A percentile compares a stretch with the other conserved stretches of the same genome.
phyloP scores from a whole-genome alignment of 2,888 invertebrate species.

The Tiliacea citrago region DNA sequence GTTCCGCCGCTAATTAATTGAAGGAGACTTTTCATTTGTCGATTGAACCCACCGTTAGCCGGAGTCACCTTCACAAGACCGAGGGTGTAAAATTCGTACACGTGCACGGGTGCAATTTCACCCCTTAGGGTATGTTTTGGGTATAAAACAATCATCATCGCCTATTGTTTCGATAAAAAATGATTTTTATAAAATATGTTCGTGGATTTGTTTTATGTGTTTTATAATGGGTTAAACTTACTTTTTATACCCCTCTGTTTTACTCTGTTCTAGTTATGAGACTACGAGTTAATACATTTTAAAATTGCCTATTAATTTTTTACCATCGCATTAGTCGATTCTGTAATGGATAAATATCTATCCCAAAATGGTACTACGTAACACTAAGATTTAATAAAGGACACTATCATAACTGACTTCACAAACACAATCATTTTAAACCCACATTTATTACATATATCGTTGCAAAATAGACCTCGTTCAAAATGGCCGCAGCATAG shows the following conservation, averaged over 20 bases:
- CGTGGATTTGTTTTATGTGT: not conserved
- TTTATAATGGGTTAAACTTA: too few species aligned
- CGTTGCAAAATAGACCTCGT: not conserved
- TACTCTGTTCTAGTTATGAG: too few species aligned
- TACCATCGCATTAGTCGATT: too few species aligned
- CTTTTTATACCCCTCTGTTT: too few species aligned
- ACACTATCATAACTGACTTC: too few species aligned
- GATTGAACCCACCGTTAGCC: conserved; percentile 70
- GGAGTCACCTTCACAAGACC: conserved; percentile 53
- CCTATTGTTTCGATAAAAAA: conserved; percentile 3
- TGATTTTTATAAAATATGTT: not conserved
- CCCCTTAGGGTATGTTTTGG: conserved; percentile 35
- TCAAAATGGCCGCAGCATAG: conserved; percentile 10
- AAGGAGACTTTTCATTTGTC: conserved; percentile 84
- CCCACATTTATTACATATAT: not conserved
- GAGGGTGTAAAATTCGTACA: conserved; percentile 69
- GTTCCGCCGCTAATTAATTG: conserved; percentile 83
- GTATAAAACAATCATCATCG: conserved; percentile 7
- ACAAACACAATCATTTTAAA: not conserved
- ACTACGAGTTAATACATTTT: too few species aligned
- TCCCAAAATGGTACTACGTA: too few species aligned
- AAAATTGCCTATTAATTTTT: too few species aligned
- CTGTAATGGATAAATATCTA: not conserved
- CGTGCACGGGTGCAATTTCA: conserved; percentile 62
- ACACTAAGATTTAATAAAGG: not conserved